phyloP scores from a whole-genome alignment of 2,113 vertebrate species.

The Corydoras sp. region DNA sequence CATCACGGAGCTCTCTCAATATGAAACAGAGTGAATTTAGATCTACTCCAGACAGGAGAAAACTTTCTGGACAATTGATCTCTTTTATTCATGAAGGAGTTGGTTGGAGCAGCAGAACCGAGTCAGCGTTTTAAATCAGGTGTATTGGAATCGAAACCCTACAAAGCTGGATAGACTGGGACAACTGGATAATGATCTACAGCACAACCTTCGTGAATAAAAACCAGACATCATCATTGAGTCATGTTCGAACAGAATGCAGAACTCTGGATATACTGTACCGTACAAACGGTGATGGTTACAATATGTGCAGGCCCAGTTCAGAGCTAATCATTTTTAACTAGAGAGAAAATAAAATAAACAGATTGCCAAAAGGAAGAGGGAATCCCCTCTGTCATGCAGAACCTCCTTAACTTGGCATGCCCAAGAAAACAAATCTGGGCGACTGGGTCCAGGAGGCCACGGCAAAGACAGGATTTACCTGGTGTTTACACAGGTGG shows the following conservation, averaged over 20 bases:
- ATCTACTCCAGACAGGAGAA: conserved; percentile 1
- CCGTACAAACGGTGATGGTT: no score
- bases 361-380: conserved; percentile 22
- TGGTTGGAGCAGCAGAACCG: no score
- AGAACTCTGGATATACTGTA: no score
- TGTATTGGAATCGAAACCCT: neutral
- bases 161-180: neutral
- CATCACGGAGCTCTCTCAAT: conserved; percentile 5
- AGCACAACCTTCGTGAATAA: neutral
- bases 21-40: conserved; percentile 25
- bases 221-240: neutral
- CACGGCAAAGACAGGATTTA: conserved; percentile 43
- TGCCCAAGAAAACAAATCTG: conserved; percentile 45
- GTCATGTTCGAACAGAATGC: no score
- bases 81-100: neutral
- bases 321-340: neutral
- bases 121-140: no score
- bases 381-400: conserved; percentile 35
- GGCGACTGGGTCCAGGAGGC: conserved; percentile 35
- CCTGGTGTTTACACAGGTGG: conserved; percentile 49
- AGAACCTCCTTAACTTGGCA: conserved; percentile 34
- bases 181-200: neutral
- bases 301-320: no score
- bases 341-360: conserved; percentile 33
- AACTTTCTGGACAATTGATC: neutral